Evolutionary conservation across 2,888 invertebrate species (phyloP), one percentile per base, ranked within the genome.

Genomic region (Calameuta idolon): DNA sequence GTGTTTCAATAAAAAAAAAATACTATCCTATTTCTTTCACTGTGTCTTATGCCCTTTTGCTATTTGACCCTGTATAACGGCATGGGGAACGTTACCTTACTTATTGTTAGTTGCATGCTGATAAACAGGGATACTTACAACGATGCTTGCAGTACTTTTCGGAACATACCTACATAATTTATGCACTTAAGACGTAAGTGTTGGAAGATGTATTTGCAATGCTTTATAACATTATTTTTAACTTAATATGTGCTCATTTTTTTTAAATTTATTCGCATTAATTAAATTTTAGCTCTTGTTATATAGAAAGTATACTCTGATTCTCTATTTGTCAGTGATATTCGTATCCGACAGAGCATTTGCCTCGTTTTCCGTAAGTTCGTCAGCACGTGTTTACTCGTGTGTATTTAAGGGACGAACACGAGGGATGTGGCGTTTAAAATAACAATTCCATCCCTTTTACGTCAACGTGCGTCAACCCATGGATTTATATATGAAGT

Each of bases 391-490:
- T 71, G 71, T 71, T 71, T 34, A 71, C 34, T 71, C 71, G 1
- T 30, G 34, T 71, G 30, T 71, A 34, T 71, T 71, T 71, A 31
- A 55, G 71, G 71, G 71, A 23, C 71, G 34, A 30, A 71, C 33
- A 34, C 71, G 79, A 79, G 78, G 79, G 76, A 82, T 80, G 77
- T 79, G 75, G 77, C 76, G 82, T 83, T 82, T 78, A 80, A 83
- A 83, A 83, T 83, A 83, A 83, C 83, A 83, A 82, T 82, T 81
- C 81, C 78, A 75, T 33, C 31, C 11, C 73, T 34, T 40, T 69
- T 75, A 76, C 76, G 76, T 34, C 40, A 76, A 76, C 55, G 23
- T 23, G 34, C 31, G 31, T 31, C 34, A 71, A 71, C 71, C 15
- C 30, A 4, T 30, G 71, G 11, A 34, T 11, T 71, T n/a, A 34